phyloP scores from a whole-genome alignment of 2,113 vertebrate species.

The Alectura lathami region DNA sequence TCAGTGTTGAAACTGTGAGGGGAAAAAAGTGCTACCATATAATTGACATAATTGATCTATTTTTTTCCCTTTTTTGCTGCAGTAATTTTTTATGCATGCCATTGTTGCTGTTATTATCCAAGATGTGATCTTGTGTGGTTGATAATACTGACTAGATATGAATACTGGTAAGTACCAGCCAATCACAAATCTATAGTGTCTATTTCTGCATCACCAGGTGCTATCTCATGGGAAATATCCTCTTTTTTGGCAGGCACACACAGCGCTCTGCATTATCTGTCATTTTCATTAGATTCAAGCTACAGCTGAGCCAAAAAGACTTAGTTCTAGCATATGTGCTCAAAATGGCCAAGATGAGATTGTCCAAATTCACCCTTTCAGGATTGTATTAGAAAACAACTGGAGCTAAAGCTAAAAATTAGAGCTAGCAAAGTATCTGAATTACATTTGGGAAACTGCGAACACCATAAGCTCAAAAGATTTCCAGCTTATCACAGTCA shows the following conservation, averaged over 20 bases:
- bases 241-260: slow-evolving; percentile 82
- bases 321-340: slow-evolving; percentile 81
- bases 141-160: slow-evolving; percentile 85
- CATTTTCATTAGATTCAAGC: slow-evolving; percentile 84
- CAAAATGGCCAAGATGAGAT: slow-evolving; percentile 78
- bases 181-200: slow-evolving; percentile 82
- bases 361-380: slow-evolving; percentile 78
- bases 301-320: slow-evolving; percentile 83
- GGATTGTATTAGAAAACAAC: slow-evolving; percentile 64
- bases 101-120: slow-evolving; percentile 86
- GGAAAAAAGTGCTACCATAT: slow-evolving; percentile 83
- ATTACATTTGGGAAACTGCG: slow-evolving; percentile 65
- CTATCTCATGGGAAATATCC: slow-evolving; percentile 84
- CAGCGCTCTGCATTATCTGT: slow-evolving; percentile 80
- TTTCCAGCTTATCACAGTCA: slow-evolving; percentile 55
- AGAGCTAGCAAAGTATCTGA: slow-evolving; percentile 56
- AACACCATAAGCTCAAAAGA: slow-evolving; percentile 50
- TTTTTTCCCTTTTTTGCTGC: slow-evolving; percentile 84
- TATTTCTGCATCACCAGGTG: slow-evolving; percentile 83
- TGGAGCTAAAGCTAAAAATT: slow-evolving; percentile 62
- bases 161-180: slow-evolving; percentile 82
- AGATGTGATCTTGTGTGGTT: slow-evolving; percentile 84
- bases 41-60: slow-evolving; percentile 93
- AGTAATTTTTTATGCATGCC: slow-evolving; percentile 86
- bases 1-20: slow-evolving; percentile 76